phyloP scores from a whole-genome alignment of 2,113 vertebrate genomes.

The Vulpes lagopus region DNA sequence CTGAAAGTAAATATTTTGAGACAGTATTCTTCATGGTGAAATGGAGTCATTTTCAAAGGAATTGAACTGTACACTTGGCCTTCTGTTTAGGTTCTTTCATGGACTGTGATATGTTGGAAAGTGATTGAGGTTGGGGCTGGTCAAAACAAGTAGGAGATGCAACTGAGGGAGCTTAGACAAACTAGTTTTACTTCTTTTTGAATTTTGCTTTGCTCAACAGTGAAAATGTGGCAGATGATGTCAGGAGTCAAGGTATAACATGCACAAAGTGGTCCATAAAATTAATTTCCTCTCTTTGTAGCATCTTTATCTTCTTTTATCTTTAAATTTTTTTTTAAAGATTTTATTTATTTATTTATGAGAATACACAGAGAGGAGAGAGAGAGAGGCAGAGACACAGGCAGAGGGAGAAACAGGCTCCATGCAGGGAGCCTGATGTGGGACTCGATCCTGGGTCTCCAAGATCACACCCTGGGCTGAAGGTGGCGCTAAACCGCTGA shows the following conservation, averaged over 20 bases:
- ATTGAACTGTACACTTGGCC: not conserved
- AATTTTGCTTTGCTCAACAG: not conserved
- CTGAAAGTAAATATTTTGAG: conserved; percentile 90
- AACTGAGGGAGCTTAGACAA: not conserved
- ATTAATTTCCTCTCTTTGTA: not conserved
- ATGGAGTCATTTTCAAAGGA: not conserved
- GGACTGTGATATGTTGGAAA: too few species aligned
- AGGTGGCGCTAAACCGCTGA: too few species aligned
- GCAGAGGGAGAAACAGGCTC: too few species aligned
- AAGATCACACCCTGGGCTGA: too few species aligned
- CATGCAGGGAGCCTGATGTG: too few species aligned
- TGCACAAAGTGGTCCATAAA: not conserved
- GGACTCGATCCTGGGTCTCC: too few species aligned
- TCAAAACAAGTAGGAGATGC: not conserved
- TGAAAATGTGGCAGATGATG: not conserved
- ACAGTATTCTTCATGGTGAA: not conserved
- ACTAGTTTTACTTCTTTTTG: not conserved
- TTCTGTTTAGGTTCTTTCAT: not conserved
- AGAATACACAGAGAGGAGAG: too few species aligned
- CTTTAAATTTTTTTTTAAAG: not conserved
- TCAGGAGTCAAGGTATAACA: not conserved
- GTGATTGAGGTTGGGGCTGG: not conserved
- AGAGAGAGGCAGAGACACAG: too few species aligned
- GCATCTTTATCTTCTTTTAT: conserved; percentile 35
- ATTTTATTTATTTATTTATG: too few species aligned